Percentiles rank a stretch among this genome's conserved stretches.
Conservation (phyloP, 2,113 vertebrate species). For the Bubalus kerabau region DNA sequence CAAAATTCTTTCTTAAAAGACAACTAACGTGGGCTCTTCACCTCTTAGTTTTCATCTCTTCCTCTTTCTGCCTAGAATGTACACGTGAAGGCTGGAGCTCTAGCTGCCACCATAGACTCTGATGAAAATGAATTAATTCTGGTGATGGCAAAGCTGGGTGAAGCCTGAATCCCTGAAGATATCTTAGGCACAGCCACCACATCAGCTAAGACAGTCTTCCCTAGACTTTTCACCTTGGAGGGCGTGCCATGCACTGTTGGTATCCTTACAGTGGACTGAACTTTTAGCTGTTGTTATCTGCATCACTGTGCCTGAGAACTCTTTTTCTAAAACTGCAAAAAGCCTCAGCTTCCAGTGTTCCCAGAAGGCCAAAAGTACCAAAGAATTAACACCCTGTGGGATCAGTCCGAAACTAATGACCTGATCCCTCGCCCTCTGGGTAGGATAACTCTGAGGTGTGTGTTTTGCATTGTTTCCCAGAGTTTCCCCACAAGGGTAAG, state of each 20-base stretch:
- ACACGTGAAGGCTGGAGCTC: not conserved
- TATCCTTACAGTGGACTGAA: not conserved
- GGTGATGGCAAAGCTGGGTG: not conserved
- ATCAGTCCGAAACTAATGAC: not conserved
- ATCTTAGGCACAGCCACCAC: not conserved
- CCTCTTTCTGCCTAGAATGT: not conserved
- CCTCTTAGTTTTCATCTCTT: not conserved
- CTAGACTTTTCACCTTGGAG: not conserved
- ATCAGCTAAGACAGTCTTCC: not conserved
- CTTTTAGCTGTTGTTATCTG: not conserved
- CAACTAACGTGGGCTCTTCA: not conserved
- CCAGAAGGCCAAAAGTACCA: not conserved
- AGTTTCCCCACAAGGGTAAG: not conserved
- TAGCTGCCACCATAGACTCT: not conserved
- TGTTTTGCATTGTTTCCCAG: not conserved
- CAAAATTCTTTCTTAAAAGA: not conserved
- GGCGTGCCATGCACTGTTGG: not conserved
- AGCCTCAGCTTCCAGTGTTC: not conserved
- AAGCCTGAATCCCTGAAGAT: not conserved
- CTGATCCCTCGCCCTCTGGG: not conserved
- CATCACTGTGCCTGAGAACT: not conserved
- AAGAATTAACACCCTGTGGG: not conserved
- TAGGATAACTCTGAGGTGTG: not conserved
- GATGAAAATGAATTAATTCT: not conserved
- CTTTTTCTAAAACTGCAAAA: not conserved